These are phyloP conservation scores for Centropus bengalensis DNA, from an alignment of 2,113 vertebrate species.

Conservation along the genomic window DNA sequence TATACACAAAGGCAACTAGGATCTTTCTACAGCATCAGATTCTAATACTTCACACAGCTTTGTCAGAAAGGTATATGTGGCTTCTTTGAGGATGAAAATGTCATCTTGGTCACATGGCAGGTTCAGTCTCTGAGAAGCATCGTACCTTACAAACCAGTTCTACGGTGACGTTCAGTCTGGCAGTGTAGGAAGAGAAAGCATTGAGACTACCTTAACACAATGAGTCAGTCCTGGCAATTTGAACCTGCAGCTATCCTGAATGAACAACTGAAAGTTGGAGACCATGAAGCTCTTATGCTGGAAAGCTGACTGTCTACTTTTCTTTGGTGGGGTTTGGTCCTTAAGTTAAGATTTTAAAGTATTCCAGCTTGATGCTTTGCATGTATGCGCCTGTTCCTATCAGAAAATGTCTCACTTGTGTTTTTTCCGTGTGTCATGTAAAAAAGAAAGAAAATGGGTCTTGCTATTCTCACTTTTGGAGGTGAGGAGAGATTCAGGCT, in stretches of 20 bases:
- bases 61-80: constrained; percentile 91
- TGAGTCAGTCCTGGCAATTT: constrained; percentile 62
- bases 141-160: constrained; percentile 67
- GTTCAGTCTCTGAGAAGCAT: constrained; percentile 70
- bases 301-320: constrained; percentile 53
- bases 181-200: constrained; percentile 79
- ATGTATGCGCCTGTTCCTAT: constrained; percentile 55
- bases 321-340: constrained; percentile 74
- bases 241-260: constrained; percentile 73
- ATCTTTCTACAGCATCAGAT: constrained; percentile 98
- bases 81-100: constrained; percentile 78
- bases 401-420: constrained; percentile 60
- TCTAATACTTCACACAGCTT: constrained; percentile 98
- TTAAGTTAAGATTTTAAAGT: constrained; percentile 52
- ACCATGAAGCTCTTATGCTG: constrained; percentile 58
- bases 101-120: constrained; percentile 81
- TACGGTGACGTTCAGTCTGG: constrained; percentile 72
- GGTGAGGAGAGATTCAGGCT: neutral
- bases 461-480: constrained; percentile 56
- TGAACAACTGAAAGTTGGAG: constrained; percentile 69
- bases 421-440: constrained; percentile 65
- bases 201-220: constrained; percentile 55
- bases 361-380: constrained; percentile 64
- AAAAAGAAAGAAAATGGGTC: constrained; percentile 45
- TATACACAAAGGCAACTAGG: constrained; percentile 99